Evolutionary conservation across 2,113 vertebrate species (phyloP).

Genomic region (pig (Sus scrofa)): T2T-Sscrofa CM000818.6:84170001-84170500

Average conservation of each 20-base stretch:
- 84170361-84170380: slow-evolving; percentile 25
- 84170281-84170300: slow-evolving; percentile 27
- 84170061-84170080: background rate
- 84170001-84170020: background rate
- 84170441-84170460: background rate
- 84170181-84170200: slow-evolving; percentile 8
- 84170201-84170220: background rate
- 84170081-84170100: background rate
- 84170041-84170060: background rate
- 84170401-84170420: slow-evolving; percentile 64
- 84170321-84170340: slow-evolving; percentile 1
- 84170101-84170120: background rate
- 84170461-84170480: background rate
- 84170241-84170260: background rate
- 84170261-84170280: background rate
- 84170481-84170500: background rate
- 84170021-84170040: background rate
- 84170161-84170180: background rate
- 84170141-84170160: background rate
- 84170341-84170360: rapidly evolving
- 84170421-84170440: rapidly evolving
- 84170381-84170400: background rate
- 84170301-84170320: background rate
- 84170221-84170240: slow-evolving; percentile 27
- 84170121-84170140: no score